Evolutionary conservation across 2,113 vertebrate genomes (phyloP).

Genomic region (Cochlearius cochlearius): DNA sequence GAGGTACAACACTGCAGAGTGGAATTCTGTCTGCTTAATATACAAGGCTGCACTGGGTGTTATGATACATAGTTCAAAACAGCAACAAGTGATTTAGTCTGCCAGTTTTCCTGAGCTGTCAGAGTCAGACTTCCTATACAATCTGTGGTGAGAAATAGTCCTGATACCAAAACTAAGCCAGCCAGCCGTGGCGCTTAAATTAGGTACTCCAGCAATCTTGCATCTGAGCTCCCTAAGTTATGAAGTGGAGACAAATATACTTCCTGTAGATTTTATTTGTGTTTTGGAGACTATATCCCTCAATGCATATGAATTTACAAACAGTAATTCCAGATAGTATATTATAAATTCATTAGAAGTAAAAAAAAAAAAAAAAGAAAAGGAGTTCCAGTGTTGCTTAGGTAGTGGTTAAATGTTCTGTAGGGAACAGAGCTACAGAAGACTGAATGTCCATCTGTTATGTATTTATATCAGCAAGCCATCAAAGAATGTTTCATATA

Average conservation of each 20-base stretch:
- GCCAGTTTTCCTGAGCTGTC: slow-evolving; percentile 11
- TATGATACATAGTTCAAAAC: background rate
- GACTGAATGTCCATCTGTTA: background rate
- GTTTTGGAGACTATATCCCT: background rate
- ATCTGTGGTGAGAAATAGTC: slow-evolving; percentile 24
- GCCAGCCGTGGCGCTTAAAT: background rate
- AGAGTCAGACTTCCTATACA: background rate
- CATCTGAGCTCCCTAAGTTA: background rate
- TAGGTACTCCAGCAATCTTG: background rate
- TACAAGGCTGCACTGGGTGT: background rate
- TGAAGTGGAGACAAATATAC: background rate
- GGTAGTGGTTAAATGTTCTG: background rate
- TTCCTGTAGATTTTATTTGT: background rate
- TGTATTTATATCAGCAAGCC: background rate
- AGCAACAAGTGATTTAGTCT: background rate
- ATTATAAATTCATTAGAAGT: background rate
- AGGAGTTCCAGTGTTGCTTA: background rate
- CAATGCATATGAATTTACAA: background rate
- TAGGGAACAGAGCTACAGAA: background rate
- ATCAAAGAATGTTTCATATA: background rate
- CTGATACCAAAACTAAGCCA: background rate
- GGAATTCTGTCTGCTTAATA: background rate
- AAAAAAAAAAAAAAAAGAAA: background rate
- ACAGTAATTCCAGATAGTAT: background rate
- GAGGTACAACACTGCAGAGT: background rate